A percentile compares a stretch with the other conserved stretches of the same genome.
Evolutionary conservation across 2,888 invertebrate species (phyloP).

Genomic region (Ormyrus rosae): DNA sequence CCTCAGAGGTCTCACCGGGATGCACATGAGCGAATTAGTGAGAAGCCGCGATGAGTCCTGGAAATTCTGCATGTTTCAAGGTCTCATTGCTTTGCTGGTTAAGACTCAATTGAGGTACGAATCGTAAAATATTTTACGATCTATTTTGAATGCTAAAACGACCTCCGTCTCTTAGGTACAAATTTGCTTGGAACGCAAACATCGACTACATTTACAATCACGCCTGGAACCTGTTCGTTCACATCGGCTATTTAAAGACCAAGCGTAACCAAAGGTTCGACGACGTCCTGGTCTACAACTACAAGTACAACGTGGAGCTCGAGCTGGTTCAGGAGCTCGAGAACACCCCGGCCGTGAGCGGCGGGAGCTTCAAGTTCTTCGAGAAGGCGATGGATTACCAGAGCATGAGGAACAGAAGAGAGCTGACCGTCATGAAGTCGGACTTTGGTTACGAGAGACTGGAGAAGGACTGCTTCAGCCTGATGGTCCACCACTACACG

Average conservation of each 20-base stretch:
- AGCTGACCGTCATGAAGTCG: conserved; percentile 61
- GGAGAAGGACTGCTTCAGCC: conserved; percentile 45
- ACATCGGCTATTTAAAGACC: conserved; percentile 67
- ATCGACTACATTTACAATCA: conserved; percentile 71
- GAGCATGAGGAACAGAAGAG: conserved; percentile 59
- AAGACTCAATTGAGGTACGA: conserved; percentile 70
- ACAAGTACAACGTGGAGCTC: conserved; percentile 69
- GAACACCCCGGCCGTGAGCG: conserved; percentile 54
- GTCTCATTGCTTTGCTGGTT: conserved; percentile 67
- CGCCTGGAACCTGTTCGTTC: conserved; percentile 69
- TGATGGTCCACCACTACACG: conserved; percentile 59
- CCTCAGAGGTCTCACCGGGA: conserved; percentile 68
- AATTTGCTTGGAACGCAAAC: conserved; percentile 67
- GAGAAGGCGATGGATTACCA: conserved; percentile 60
- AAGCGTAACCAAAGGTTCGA: conserved; percentile 65
- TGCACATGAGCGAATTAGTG: conserved; percentile 67
- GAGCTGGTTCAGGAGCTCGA: conserved; percentile 65
- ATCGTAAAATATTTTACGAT: not conserved
- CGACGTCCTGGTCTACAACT: conserved; percentile 71
- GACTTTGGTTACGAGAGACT: conserved; percentile 64
- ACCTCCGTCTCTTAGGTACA: conserved; percentile 63
- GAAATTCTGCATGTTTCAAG: conserved; percentile 72
- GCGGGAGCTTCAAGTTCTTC: conserved; percentile 57
- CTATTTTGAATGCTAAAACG: not conserved
- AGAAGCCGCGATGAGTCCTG: conserved; percentile 66